phyloP scores from a whole-genome alignment of 2,113 vertebrate species.

The Gallinago jamesoni region DNA sequence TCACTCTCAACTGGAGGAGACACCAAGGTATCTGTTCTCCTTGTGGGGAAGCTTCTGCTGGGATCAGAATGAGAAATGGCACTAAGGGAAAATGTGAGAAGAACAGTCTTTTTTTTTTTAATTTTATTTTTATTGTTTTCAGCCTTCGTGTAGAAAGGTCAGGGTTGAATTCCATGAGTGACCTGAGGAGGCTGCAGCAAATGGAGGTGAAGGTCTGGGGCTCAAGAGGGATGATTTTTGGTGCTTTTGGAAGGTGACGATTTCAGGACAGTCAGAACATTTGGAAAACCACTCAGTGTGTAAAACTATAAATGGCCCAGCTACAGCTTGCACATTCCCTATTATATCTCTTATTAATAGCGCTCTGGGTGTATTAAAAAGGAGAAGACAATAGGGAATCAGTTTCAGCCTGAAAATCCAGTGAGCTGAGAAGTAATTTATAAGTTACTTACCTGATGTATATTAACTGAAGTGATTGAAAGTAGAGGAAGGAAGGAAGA shows the following conservation, averaged over 20 bases:
- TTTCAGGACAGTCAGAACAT: not conserved
- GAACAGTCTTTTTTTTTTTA: not conserved
- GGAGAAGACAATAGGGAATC: not conserved
- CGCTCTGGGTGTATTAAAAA: not conserved
- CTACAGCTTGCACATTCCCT: not conserved
- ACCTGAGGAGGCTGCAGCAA: not conserved
- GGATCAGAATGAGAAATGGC: not conserved
- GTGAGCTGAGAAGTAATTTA: not conserved
- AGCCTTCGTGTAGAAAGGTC: not conserved
- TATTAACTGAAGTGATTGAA: not conserved
- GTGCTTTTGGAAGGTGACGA: not conserved
- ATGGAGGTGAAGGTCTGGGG: not conserved
- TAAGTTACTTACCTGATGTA: not conserved
- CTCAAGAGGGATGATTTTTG: not conserved
- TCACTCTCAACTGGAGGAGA: fast-evolving
- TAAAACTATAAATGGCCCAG: not conserved
- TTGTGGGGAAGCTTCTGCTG: not conserved
- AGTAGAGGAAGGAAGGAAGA: not conserved
- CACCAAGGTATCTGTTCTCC: not conserved
- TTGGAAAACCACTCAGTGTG: not conserved
- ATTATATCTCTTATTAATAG: not conserved
- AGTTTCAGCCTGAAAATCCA: not conserved
- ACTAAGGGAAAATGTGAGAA: not conserved
- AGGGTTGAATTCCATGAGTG: not conserved
- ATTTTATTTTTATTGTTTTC: not conserved